Evolutionary conservation across 2,113 vertebrate genomes (phyloP).

Genomic region (Phrynosoma blainvillii): DNA sequence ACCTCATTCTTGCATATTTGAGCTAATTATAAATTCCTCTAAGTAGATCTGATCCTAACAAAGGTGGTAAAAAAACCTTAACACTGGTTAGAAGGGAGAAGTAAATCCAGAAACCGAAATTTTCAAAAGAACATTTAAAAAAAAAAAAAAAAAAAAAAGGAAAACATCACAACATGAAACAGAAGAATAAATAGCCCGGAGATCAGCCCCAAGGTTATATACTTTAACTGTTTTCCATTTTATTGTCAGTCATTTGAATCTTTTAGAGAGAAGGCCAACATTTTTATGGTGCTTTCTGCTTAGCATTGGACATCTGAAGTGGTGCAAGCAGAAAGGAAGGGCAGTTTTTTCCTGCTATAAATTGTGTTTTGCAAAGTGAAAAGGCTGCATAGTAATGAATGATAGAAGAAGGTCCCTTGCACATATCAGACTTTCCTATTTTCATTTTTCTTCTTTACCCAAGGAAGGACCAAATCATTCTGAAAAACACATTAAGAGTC

Average conservation of each 20-base stretch:
- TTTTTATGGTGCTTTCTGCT: constrained; percentile 79
- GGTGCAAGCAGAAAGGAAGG: constrained; percentile 65
- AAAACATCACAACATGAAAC: constrained; percentile 42
- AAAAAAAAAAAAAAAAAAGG: constrained; percentile 26
- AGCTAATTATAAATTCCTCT: too few species aligned
- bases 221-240: constrained; percentile 73
- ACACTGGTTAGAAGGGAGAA: too few species aligned
- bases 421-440: constrained; percentile 41
- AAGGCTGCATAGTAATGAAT: constrained; percentile 76
- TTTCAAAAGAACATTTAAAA: constrained; percentile 27
- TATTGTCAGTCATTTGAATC: constrained; percentile 79
- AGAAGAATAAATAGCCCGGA: constrained; percentile 73
- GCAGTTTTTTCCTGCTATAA: constrained; percentile 65
- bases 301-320: constrained; percentile 76
- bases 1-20: too few species aligned
- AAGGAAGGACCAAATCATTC: constrained; percentile 74
- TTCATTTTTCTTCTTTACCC: constrained; percentile 76
- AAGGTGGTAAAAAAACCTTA: too few species aligned
- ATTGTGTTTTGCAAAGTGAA: constrained; percentile 76
- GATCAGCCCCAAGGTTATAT: constrained; percentile 73
- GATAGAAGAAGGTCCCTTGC: constrained; percentile 47
- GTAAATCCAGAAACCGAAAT: constrained; percentile 11
- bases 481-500: constrained; percentile 74
- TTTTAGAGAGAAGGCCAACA: constrained; percentile 70
- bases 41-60: too few species aligned